Percentiles rank a stretch among this genome's conserved stretches.
phyloP scores from a whole-genome alignment of 2,888 invertebrate genomes.

The Hemistola chrysoprasaria region DNA sequence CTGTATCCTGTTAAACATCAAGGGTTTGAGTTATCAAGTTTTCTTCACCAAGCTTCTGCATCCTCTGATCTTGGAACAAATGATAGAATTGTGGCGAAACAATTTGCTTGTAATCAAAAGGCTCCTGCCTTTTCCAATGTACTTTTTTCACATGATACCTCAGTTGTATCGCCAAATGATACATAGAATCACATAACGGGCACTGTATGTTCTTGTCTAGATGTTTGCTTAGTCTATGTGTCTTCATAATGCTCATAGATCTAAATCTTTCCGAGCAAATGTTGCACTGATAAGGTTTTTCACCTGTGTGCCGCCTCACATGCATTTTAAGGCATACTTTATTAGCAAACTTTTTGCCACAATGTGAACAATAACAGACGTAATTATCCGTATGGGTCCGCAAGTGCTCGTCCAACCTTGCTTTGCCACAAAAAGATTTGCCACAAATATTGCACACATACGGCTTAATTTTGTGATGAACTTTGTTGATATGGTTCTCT shows the following conservation, averaged over 20 bases:
- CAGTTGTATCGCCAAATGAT: conserved; percentile 46
- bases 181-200: conserved; percentile 48
- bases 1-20: too few relatives aligned
- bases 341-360: conserved; percentile 46
- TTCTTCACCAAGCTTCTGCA: too few relatives aligned
- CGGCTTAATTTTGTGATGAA: conserved; percentile 26
- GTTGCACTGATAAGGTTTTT: conserved; percentile 48
- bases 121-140: conserved; percentile 48
- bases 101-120: conserved; percentile 42
- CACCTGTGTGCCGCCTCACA: conserved; percentile 46
- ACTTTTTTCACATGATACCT: conserved; percentile 49
- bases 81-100: conserved; percentile 36
- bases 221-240: conserved; percentile 47
- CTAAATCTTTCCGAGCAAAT: conserved; percentile 46
- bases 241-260: conserved; percentile 49
- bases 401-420: conserved; percentile 40
- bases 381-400: conserved; percentile 36
- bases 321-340: conserved; percentile 50
- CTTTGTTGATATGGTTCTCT: conserved; percentile 27
- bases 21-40: too few relatives aligned
- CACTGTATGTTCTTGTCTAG: conserved; percentile 44
- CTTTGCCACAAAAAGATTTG: conserved; percentile 35
- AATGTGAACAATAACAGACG: conserved; percentile 37
- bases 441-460: conserved; percentile 22
- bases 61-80: conserved; percentile 41